A percentile compares a stretch with the other conserved stretches of the same genome.
Evolutionary conservation across 2,888 invertebrate species (phyloP).

Genomic region (Thumatha senex): DNA sequence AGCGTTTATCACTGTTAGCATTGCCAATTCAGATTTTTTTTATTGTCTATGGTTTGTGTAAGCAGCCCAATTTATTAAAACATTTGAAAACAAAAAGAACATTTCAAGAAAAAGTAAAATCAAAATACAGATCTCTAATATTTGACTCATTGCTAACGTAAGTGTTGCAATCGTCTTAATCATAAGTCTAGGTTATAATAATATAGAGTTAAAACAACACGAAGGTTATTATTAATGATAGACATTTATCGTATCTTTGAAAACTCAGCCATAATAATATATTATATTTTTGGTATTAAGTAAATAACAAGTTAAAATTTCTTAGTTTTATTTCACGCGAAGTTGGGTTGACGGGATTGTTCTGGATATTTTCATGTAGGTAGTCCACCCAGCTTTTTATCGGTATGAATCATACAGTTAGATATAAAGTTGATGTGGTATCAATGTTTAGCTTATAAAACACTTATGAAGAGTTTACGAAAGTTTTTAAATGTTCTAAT

Average conservation of each 20-base stretch:
- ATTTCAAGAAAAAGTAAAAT: constrained; percentile 50
- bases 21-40: constrained; percentile 14
- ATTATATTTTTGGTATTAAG: constrained; percentile 78
- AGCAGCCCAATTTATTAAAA: constrained; percentile 19
- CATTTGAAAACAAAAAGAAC: constrained; percentile 52
- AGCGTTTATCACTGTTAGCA: constrained; percentile 8
- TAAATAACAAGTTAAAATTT: constrained; percentile 59
- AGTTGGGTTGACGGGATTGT: constrained; percentile 57
- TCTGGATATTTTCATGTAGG: constrained; percentile 37
- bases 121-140: constrained; percentile 68
- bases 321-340: constrained; percentile 53
- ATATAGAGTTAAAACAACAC: constrained; percentile 64
- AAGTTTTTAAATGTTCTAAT: constrained; percentile 31
- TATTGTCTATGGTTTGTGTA: constrained; percentile 14
- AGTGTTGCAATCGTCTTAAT: constrained; percentile 77
- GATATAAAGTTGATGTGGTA: constrained; percentile 47
- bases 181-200: constrained; percentile 67
- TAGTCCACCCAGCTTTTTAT: constrained; percentile 52
- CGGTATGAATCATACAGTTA: constrained; percentile 40
- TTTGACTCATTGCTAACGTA: constrained; percentile 74
- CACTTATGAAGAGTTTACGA: constrained; percentile 28
- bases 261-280: constrained; percentile 82
- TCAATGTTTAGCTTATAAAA: constrained; percentile 46
- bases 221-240: constrained; percentile 69
- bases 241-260: constrained; percentile 74